phyloP scores from a whole-genome alignment of 1,140 invertebrate genomes.

The Drosophila triauraria region DNA sequence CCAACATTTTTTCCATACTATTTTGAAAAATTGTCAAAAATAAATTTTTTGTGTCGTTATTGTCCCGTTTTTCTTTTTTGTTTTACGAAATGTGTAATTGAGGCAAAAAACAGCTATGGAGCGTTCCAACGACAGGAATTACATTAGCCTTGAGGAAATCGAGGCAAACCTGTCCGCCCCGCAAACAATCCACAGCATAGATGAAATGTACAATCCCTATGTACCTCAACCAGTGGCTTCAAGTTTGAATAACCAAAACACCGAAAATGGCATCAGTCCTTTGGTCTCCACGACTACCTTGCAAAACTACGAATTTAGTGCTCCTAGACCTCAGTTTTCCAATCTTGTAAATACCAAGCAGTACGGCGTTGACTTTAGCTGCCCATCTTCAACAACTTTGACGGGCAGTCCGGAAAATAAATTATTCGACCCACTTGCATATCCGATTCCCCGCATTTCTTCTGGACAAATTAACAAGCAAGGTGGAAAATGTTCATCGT shows the following conservation, averaged over 20 bases:
- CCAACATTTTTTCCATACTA: background rate
- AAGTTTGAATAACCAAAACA: background rate
- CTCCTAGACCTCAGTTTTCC: background rate
- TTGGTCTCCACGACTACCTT: background rate
- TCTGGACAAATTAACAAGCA: conserved; percentile 11
- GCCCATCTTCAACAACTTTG: background rate
- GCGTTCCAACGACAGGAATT: background rate
- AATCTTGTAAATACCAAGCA: background rate
- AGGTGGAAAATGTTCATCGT: background rate
- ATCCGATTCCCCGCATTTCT: background rate
- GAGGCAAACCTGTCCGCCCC: conserved; percentile 11
- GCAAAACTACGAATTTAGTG: too few relatives aligned
- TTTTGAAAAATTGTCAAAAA: conserved; percentile 14
- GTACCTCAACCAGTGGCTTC: background rate
- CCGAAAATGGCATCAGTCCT: background rate
- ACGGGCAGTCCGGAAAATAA: background rate
- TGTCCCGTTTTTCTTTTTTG: conserved; percentile 4
- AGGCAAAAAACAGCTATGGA: background rate
- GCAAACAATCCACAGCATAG: conserved; percentile 19
- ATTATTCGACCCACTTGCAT: background rate
- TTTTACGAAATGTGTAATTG: background rate
- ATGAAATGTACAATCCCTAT: conserved; percentile 39
- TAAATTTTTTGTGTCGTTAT: background rate
- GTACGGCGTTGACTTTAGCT: background rate
- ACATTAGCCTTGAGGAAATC: conserved; percentile 2